Evolutionary conservation across 2,888 invertebrate species (phyloP).

Genomic region (Caenorhabditis parvicauda): DNA sequence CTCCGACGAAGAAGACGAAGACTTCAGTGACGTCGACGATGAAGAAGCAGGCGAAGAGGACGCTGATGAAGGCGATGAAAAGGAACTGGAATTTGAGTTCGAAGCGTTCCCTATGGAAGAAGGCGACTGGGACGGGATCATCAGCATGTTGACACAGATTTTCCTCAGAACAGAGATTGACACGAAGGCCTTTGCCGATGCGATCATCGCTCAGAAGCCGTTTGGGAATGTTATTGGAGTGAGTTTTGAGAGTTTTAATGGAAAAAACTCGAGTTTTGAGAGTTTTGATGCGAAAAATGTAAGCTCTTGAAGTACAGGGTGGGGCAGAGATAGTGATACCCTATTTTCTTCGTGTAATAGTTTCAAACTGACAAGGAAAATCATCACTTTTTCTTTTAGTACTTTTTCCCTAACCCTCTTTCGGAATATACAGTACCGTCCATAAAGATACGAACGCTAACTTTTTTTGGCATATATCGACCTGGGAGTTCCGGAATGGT

Average conservation of each 20-base stretch:
- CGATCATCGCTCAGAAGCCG: slow-evolving; percentile 42
- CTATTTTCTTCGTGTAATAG: too few relatives aligned
- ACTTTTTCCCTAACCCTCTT: background rate
- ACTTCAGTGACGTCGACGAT: slow-evolving; percentile 8
- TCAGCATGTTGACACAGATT: slow-evolving; percentile 52
- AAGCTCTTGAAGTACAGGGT: too few relatives aligned
- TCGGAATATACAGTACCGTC: too few relatives aligned
- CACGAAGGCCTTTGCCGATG: slow-evolving; percentile 39
- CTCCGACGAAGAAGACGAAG: slow-evolving; percentile 10
- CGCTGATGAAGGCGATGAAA: slow-evolving; percentile 7
- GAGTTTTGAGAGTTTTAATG: too few relatives aligned
- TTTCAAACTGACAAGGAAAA: too few relatives aligned
- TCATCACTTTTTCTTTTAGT: too few relatives aligned
- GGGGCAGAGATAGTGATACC: too few relatives aligned
- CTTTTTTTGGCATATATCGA: too few relatives aligned
- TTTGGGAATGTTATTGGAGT: slow-evolving; percentile 33
- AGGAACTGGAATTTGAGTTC: slow-evolving; percentile 49
- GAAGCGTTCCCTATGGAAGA: slow-evolving; percentile 51
- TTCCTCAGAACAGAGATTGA: slow-evolving; percentile 54
- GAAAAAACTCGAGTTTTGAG: too few relatives aligned
- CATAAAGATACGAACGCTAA: too few relatives aligned
- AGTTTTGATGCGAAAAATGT: too few relatives aligned
- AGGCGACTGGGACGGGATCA: slow-evolving; percentile 46
- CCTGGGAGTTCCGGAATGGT: too few relatives aligned
- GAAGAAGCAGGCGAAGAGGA: slow-evolving; percentile 1